Base-by-base conservation (phyloP, 2,888 invertebrate genomes). In the Molorchus minor region DNA sequence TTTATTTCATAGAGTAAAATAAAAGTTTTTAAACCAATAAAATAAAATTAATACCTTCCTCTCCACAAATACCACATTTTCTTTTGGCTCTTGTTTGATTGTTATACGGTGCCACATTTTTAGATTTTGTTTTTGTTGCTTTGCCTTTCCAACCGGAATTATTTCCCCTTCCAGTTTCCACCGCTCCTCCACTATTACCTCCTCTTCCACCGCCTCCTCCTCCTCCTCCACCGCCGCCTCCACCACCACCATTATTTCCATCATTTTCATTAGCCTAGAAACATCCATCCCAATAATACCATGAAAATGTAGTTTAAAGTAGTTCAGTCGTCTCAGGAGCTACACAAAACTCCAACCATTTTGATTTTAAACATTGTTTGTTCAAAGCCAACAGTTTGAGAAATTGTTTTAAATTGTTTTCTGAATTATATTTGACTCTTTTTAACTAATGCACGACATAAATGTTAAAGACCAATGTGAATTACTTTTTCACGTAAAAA, bases 31-130 rank as follows among this genome's bases (percentile, higher is more conserved):
- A 5, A 25, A 25, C 4, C 3, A 5, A 25, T 3, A 5, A 25
- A 25, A 25, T 12, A 13, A 36, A 36, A 29, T 21, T 17, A 20
- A 52, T 75, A 86, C 87, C 94, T 82, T 89, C 89, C 71, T 88
- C 84, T 5, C 88, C 86, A 77, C 94, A 94, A 44, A 85, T 72
- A 0, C 91, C 86, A 77, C 93, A 94, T 74, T 86, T 88, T 57
- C 91, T 82, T 45, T 81, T 81, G 0, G 77, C 77, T 30, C 80
- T 73, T 1, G 71, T 56, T 36, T 67, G 69, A 12, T 67, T 67
- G 15, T 64, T 67, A 54, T 68, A 69, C 21, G 73, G 74, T 15
- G 69, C 66, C 3, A 68, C 13, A 56, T 30, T 67, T 19, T 65
- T 68, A 15, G 68, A 58, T 15, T 64, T 64, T 4, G 59, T 61